These are phyloP conservation scores for Pomatostomus ruficeps DNA, from an alignment of 2,113 vertebrate genomes.

Conservation along the genomic window DNA sequence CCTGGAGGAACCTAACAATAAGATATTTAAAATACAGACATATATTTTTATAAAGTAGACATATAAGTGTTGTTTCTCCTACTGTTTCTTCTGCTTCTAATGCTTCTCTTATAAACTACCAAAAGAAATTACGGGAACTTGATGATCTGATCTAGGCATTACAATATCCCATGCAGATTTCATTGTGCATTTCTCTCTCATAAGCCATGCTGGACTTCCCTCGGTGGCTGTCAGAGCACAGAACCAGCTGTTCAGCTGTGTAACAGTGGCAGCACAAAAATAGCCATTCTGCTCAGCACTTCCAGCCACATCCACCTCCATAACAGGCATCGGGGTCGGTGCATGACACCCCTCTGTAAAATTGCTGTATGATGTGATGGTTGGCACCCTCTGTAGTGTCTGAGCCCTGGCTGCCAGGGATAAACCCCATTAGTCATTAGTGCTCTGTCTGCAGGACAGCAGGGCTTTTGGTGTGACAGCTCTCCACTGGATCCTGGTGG, in stretches of 20 bases:
- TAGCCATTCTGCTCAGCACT: neutral
- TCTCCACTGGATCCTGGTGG: neutral
- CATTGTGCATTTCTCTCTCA: neutral
- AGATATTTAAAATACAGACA: neutral
- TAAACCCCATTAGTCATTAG: neutral
- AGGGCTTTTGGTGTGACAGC: neutral
- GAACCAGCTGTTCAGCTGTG: conserved; percentile 11
- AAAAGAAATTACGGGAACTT: neutral
- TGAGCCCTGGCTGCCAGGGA: neutral
- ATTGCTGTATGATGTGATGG: neutral
- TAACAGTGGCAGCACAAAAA: neutral
- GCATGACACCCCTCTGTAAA: neutral
- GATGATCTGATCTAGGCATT: neutral
- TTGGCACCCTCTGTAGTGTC: neutral
- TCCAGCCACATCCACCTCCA: neutral
- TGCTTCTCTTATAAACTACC: neutral
- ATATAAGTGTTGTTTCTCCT: neutral
- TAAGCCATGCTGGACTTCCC: neutral
- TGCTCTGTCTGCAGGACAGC: neutral
- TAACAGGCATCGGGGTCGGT: neutral
- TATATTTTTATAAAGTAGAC: neutral
- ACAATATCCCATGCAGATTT: neutral
- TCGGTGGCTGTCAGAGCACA: neutral
- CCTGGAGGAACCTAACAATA: neutral
- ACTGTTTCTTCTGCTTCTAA: neutral